These are phyloP conservation scores for Pangasius djambal DNA, from an alignment of 2,797 vertebrate genomes.

Conservation along the genomic window DNA sequence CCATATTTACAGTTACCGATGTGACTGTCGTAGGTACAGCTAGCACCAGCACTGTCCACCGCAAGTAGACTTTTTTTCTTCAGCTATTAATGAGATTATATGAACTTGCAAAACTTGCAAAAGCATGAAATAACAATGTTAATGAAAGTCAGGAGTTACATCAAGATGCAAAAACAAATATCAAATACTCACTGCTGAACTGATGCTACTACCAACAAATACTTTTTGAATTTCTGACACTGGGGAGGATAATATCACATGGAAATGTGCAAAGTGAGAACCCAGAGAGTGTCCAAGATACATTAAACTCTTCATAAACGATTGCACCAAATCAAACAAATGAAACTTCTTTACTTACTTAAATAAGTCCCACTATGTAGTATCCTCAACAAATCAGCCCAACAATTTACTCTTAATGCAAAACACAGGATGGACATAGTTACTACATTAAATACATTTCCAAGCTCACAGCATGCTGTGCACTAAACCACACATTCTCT, in stretches of 20 bases:
- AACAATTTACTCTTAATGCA: conserved; percentile 11
- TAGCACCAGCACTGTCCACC: background rate
- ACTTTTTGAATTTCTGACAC: background rate
- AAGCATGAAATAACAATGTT: too few species aligned
- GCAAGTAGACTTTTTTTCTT: background rate
- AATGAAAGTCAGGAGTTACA: background rate
- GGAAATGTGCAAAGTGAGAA: background rate
- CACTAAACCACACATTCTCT: conserved; percentile 34
- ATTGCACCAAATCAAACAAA: conserved; percentile 22
- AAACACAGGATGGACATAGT: background rate
- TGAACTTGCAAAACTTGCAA: background rate
- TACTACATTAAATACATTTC: conserved; percentile 37
- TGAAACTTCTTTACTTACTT: conserved; percentile 43
- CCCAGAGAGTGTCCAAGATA: background rate
- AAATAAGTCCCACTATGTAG: conserved; percentile 5
- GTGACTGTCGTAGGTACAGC: background rate
- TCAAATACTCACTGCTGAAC: background rate
- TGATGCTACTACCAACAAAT: background rate
- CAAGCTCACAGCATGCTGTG: conserved; percentile 36
- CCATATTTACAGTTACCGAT: background rate
- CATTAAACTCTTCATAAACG: background rate
- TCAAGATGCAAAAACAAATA: background rate
- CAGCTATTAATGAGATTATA: background rate
- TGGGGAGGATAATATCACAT: background rate
- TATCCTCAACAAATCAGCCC: conserved; percentile 15